Evolutionary conservation across 2,113 vertebrate genomes (phyloP).

Genomic region (Cnemophilus loriae): DNA sequence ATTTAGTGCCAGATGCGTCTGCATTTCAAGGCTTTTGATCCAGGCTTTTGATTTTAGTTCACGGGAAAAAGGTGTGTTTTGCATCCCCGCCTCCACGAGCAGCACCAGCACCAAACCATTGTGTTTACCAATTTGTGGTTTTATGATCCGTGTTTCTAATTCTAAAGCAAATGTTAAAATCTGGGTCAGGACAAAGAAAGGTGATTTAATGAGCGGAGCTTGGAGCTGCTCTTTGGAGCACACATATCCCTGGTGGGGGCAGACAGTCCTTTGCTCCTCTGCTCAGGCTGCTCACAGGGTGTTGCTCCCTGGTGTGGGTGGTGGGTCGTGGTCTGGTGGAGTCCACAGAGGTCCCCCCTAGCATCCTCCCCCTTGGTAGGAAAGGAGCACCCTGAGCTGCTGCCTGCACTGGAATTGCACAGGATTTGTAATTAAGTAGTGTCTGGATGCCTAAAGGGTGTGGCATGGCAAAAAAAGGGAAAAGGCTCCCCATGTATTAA

Average conservation of each 20-base stretch:
- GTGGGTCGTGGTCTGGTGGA: no score
- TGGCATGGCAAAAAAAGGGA: background rate
- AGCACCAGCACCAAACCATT: background rate
- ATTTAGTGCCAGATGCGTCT: background rate
- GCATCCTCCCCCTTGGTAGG: background rate
- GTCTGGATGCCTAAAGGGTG: background rate
- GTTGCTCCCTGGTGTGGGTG: background rate
- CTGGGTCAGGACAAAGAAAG: background rate
- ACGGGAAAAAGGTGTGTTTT: background rate
- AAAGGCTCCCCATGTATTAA: background rate
- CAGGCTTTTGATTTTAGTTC: background rate
- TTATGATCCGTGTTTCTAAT: constrained; percentile 29
- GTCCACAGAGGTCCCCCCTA: background rate
- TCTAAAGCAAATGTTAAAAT: background rate
- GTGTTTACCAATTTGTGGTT: constrained; percentile 35
- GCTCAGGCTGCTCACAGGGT: fast-evolving
- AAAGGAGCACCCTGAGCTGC: background rate
- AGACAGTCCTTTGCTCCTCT: background rate
- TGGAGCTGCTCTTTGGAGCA: background rate
- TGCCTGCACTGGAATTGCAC: background rate
- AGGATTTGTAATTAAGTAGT: background rate
- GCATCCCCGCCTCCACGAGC: background rate
- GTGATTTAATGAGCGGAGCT: background rate
- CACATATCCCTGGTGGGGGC: background rate
- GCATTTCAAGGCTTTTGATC: background rate